Evolutionary conservation across 2,113 vertebrate species (phyloP).

Genomic region (Dasyurus viverrinus): DNA sequence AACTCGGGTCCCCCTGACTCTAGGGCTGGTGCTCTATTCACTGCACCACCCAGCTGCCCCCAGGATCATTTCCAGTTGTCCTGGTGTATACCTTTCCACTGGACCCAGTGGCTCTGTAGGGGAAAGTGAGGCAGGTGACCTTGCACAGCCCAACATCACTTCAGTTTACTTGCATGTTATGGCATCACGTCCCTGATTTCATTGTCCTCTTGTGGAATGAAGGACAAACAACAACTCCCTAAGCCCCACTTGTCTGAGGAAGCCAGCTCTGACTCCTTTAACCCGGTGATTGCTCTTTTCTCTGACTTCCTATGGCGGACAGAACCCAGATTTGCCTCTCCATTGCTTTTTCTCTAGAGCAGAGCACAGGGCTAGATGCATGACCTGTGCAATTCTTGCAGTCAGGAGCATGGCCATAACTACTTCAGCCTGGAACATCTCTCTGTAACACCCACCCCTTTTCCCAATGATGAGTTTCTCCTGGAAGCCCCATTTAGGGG

Average conservation of each 20-base stretch:
- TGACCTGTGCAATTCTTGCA: neutral
- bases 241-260: neutral
- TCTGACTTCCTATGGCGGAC: neutral
- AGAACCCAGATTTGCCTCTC: neutral
- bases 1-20: too few relatives aligned
- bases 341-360: neutral
- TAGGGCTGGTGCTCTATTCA: neutral
- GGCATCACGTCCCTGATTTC: too few relatives aligned
- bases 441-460: too few relatives aligned
- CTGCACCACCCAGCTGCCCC: neutral
- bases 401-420: neutral
- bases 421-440: neutral
- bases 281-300: neutral
- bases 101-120: too few relatives aligned
- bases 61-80: too few relatives aligned
- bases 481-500: neutral
- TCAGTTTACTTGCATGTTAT: too few relatives aligned
- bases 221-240: too few relatives aligned
- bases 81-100: too few relatives aligned
- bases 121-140: too few relatives aligned
- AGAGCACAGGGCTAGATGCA: neutral
- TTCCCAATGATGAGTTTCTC: neutral
- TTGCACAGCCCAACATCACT: too few relatives aligned
- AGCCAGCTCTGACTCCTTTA: neutral
- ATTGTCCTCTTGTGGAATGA: too few relatives aligned